A percentile compares a stretch with the other conserved stretches of the same genome.
Conservation (phyloP, 2,113 vertebrate genomes). For the Myrmecobius fasciatus region DNA sequence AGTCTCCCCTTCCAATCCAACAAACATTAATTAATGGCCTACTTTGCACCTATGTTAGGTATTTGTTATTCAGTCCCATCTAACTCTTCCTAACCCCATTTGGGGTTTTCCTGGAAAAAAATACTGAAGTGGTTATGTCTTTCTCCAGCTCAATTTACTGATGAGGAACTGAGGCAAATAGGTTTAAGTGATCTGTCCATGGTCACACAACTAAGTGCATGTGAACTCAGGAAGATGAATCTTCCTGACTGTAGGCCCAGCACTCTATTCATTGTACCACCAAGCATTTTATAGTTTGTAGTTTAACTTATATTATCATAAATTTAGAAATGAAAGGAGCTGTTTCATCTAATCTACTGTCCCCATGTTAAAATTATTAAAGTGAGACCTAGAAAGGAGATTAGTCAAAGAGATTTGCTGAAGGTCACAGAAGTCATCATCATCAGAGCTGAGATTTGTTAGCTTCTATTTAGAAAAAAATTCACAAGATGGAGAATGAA, state of each 20-base stretch:
- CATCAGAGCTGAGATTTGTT: not conserved
- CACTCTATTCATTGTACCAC: not conserved
- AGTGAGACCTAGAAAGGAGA: not conserved
- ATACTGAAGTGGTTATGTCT: not conserved
- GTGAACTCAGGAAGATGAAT: not conserved
- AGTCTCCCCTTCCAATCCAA: not conserved
- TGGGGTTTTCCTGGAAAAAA: not conserved
- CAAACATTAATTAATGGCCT: not conserved
- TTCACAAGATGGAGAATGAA: not conserved
- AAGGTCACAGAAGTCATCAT: not conserved
- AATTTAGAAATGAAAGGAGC: too few species aligned
- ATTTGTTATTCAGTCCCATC: not conserved
- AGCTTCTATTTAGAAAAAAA: not conserved
- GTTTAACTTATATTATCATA: not conserved
- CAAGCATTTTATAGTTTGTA: not conserved
- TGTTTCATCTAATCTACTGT: not conserved
- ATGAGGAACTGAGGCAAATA: not conserved
- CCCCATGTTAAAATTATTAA: too few species aligned
- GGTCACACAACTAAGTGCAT: not conserved
- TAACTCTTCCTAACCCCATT: not conserved
- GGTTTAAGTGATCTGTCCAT: not conserved
- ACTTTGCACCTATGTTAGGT: not conserved
- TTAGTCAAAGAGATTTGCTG: not conserved
- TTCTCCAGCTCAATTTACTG: not conserved
- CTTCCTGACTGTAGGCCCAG: not conserved